Evolutionary conservation across 2,113 vertebrate species (phyloP).

Genomic region (Malurus melanocephalus): DNA sequence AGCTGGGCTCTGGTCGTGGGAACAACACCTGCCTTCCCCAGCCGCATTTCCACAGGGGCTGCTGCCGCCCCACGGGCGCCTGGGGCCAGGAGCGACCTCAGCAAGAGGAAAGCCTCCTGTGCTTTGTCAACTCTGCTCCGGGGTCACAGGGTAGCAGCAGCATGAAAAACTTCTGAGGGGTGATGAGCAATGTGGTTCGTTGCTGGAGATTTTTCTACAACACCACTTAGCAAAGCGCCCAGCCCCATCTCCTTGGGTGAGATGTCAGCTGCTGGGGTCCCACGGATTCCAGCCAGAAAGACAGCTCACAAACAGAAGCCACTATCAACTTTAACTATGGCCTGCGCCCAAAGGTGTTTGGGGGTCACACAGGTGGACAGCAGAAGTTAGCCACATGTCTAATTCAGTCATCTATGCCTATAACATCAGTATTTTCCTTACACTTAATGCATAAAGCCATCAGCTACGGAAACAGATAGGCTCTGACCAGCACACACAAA

Average conservation of each 20-base stretch:
- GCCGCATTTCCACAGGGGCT: not conserved
- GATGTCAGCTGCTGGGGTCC: not conserved
- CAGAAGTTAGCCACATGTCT: not conserved
- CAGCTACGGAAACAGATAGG: not conserved
- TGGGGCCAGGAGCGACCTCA: not conserved
- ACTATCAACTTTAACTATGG: not conserved
- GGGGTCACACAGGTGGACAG: not conserved
- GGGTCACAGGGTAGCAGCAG: fast-evolving
- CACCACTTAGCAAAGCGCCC: fast-evolving
- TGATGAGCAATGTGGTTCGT: fast-evolving
- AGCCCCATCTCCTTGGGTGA: not conserved
- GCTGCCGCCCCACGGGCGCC: fast-evolving
- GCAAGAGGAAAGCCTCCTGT: not conserved
- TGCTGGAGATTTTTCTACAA: not conserved
- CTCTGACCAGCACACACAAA: not conserved
- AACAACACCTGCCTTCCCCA: constrained; percentile 59
- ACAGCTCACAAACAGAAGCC: not conserved
- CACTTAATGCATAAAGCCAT: not conserved
- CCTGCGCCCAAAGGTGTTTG: not conserved
- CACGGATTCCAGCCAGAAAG: not conserved
- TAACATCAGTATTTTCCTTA: not conserved
- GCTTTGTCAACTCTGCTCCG: not conserved
- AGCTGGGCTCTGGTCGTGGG: constrained; percentile 21
- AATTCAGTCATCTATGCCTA: not conserved
- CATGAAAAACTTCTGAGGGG: not conserved